Conservation (phyloP, 2,888 invertebrate genomes). For the Drosophila kokeensis region DNA sequence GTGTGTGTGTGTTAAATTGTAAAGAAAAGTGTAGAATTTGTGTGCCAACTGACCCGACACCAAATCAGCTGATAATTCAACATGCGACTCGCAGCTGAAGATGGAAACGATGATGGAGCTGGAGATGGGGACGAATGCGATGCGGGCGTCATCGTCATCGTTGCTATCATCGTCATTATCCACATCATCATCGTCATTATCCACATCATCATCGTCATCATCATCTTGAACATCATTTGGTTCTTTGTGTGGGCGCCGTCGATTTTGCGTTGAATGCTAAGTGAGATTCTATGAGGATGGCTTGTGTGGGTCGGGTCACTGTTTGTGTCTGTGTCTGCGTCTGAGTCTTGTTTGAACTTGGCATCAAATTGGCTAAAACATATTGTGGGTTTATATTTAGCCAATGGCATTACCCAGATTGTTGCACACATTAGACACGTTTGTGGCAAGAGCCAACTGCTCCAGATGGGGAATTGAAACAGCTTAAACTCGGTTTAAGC, state of each 20-base stretch:
- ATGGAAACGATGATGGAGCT: constrained; percentile 5
- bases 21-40: constrained; percentile 77
- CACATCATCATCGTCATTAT: constrained; percentile 28
- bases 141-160: constrained; percentile 29
- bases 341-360: constrained; percentile 61
- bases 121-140: constrained; percentile 6
- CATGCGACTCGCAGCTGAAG: constrained; percentile 17
- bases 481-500: not conserved
- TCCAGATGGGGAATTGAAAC: constrained; percentile 17
- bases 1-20: constrained; percentile 64
- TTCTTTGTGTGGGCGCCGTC: constrained; percentile 43
- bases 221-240: constrained; percentile 16
- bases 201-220: constrained; percentile 32
- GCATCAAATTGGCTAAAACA: constrained; percentile 64
- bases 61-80: constrained; percentile 78
- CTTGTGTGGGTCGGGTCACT: constrained; percentile 40
- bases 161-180: constrained; percentile 2
- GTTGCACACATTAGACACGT: constrained; percentile 27
- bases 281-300: constrained; percentile 40
- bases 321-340: constrained; percentile 17
- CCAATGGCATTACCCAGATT: constrained; percentile 60
- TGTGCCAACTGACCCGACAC: constrained; percentile 75
- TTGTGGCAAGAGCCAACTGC: constrained; percentile 14
- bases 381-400: constrained; percentile 60
- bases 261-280: constrained; percentile 59